Conservation (phyloP, 2,888 invertebrate species). For the Heliconius aoede region DNA sequence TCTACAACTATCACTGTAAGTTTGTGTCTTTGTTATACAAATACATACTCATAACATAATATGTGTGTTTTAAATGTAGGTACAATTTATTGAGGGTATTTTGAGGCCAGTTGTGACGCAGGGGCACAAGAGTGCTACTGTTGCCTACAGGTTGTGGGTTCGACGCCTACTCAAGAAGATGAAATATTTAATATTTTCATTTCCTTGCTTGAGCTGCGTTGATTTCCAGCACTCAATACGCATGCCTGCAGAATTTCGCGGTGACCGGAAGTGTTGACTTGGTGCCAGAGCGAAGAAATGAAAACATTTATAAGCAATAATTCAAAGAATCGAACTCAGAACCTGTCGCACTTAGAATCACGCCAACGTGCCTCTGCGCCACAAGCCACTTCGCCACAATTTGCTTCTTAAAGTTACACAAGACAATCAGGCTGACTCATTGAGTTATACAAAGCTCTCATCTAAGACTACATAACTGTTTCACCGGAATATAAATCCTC, state of each 20-base stretch:
- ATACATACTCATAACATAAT: no score
- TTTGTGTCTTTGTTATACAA: background rate
- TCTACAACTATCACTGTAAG: background rate
- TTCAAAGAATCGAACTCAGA: no score
- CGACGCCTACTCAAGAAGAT: background rate
- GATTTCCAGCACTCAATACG: no score
- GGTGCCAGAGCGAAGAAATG: no score
- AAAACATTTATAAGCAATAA: no score
- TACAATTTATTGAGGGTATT: no score
- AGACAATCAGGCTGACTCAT: background rate
- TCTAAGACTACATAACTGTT: constrained; percentile 1
- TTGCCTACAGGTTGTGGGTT: background rate
- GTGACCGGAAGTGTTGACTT: no score
- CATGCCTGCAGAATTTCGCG: no score
- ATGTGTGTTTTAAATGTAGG: no score
- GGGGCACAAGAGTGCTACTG: no score
- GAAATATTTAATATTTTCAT: background rate
- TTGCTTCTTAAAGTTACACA: background rate
- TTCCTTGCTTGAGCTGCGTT: background rate
- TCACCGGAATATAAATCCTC: constrained; percentile 10
- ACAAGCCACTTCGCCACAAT: background rate
- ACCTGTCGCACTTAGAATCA: no score
- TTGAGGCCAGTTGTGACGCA: background rate
- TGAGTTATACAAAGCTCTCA: background rate
- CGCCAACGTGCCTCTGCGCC: no score